Evolutionary conservation across 2,888 invertebrate genomes (phyloP).

Genomic region (Mallateleia sp.): DNA sequence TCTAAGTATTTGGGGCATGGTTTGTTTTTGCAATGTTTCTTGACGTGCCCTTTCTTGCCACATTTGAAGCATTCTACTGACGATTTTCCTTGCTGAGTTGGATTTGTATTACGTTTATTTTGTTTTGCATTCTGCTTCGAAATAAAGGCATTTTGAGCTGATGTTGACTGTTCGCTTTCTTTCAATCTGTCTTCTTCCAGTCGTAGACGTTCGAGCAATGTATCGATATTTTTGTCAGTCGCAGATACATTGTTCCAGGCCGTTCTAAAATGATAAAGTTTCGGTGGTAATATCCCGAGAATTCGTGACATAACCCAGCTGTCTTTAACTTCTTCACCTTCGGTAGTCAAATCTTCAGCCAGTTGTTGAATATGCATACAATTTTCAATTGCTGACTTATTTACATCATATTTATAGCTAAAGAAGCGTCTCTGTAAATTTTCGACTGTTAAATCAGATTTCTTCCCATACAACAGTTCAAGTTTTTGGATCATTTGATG

Average conservation of each 20-base stretch:
- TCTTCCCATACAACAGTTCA: neutral
- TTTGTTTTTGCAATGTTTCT: conserved; percentile 47
- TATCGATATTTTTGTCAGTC: neutral
- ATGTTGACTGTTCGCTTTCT: neutral
- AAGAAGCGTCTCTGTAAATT: neutral
- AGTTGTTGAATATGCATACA: neutral
- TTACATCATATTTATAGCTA: neutral
- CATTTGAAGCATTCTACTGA: conserved; percentile 51
- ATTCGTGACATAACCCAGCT: neutral
- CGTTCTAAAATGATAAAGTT: neutral
- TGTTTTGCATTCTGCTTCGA: too few species aligned
- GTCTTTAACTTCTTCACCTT: neutral
- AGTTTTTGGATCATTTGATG: neutral
- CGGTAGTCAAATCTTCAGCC: neutral
- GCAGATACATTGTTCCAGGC: neutral
- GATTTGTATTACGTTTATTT: too few species aligned
- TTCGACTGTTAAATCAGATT: neutral
- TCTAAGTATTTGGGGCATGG: neutral
- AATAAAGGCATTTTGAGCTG: conserved; percentile 10
- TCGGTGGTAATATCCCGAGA: neutral
- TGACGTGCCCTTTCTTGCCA: conserved; percentile 78
- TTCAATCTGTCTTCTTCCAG: neutral
- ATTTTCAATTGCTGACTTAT: neutral
- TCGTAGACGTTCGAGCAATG: neutral
- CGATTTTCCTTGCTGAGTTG: neutral